Conservation (phyloP, 2,888 invertebrate species). For the Lithosia quadra region DNA sequence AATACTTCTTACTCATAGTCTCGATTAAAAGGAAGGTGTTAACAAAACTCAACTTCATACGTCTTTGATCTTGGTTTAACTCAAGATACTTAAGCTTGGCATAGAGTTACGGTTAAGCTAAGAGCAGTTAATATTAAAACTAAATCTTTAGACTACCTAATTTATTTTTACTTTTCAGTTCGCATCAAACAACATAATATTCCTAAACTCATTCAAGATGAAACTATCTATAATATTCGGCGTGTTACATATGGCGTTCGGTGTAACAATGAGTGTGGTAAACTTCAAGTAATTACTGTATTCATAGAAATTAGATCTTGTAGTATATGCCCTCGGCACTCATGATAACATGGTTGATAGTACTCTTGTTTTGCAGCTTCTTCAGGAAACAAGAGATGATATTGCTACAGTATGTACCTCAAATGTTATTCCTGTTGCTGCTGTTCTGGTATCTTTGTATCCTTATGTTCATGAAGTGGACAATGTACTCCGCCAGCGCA, state of each 20-base stretch:
- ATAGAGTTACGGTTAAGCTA: too few relatives aligned
- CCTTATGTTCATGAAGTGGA: slow-evolving; percentile 91
- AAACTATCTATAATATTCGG: slow-evolving; percentile 91
- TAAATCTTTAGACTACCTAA: not conserved
- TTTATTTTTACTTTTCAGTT: slow-evolving; percentile 69
- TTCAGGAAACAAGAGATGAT: slow-evolving; percentile 81
- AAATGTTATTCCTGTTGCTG: slow-evolving; percentile 89
- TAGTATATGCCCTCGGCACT: slow-evolving; percentile 50
- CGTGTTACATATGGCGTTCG: slow-evolving; percentile 91
- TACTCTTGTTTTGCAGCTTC: slow-evolving; percentile 71
- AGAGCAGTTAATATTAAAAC: not conserved
- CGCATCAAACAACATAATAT: slow-evolving; percentile 89
- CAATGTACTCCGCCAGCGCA: slow-evolving; percentile 82
- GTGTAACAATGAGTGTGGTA: slow-evolving; percentile 89
- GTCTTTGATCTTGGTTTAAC: too few relatives aligned
- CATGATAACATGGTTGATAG: slow-evolving; percentile 28
- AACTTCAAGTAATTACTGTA: slow-evolving; percentile 87
- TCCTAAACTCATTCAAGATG: slow-evolving; percentile 92
- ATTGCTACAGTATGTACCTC: slow-evolving; percentile 90
- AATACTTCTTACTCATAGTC: too few relatives aligned
- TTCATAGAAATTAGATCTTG: slow-evolving; percentile 80
- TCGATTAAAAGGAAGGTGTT: too few relatives aligned
- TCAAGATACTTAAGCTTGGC: not conserved
- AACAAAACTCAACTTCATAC: too few relatives aligned
- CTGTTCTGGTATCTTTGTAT: slow-evolving; percentile 90